These are phyloP conservation scores for Eupithecia centaureata DNA, from an alignment of 2,888 invertebrate genomes.

Conservation along the genomic window DNA sequence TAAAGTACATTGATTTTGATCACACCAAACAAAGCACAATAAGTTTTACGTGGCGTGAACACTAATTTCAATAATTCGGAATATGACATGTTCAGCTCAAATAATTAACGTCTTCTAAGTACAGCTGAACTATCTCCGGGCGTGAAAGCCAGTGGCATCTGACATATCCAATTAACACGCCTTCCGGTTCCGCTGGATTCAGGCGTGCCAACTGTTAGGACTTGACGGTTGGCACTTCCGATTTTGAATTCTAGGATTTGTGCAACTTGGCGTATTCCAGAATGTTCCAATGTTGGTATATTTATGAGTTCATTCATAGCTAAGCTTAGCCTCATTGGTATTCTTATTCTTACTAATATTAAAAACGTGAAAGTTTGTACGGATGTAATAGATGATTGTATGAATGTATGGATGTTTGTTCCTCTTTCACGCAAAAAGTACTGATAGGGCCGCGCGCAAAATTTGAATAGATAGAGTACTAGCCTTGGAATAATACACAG, in stretches of 20 bases:
- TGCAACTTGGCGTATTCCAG: conserved; percentile 18
- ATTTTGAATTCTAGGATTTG: conserved; percentile 33
- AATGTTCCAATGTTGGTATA: background rate
- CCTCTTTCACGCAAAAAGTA: too few species aligned
- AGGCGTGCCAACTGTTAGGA: conserved; percentile 55
- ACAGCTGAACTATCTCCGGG: conserved; percentile 74
- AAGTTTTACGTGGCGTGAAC: background rate
- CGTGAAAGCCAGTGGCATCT: conserved; percentile 79
- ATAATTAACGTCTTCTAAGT: conserved; percentile 78
- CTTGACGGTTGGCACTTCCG: conserved; percentile 55
- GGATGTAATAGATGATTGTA: too few species aligned
- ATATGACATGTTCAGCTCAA: conserved; percentile 50
- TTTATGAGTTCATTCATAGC: background rate
- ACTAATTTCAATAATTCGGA: conserved; percentile 30
- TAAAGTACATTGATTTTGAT: too few species aligned
- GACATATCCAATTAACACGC: conserved; percentile 82
- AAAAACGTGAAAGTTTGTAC: too few species aligned
- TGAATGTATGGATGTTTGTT: too few species aligned
- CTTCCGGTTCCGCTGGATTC: conserved; percentile 70
- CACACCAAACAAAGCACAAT: background rate
- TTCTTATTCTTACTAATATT: too few species aligned
- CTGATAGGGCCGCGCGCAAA: too few species aligned
- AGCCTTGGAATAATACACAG: too few species aligned
- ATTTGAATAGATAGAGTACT: too few species aligned
- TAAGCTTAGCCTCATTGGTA: too few species aligned